Evolutionary conservation across 2,113 vertebrate genomes (phyloP).

Genomic region (Emydura subglobosa): DNA sequence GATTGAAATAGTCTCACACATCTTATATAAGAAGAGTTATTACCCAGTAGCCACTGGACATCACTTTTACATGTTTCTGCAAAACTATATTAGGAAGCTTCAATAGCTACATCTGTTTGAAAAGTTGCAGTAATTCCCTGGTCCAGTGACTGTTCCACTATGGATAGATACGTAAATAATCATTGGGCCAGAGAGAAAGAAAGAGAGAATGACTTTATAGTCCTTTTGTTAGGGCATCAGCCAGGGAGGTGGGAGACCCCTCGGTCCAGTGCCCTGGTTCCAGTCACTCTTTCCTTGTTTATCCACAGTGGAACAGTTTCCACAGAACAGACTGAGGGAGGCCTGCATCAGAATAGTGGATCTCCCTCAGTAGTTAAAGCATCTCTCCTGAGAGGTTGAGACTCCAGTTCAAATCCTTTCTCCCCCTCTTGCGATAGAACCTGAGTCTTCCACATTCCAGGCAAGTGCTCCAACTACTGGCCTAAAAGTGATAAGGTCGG

Average conservation of each 20-base stretch:
- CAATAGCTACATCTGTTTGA: not conserved
- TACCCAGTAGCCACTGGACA: not conserved
- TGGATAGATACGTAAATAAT: not conserved
- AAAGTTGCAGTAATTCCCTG: not conserved
- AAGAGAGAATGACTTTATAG: not conserved
- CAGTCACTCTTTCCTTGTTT: not conserved
- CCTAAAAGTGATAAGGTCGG: not conserved
- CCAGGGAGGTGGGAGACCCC: too few relatives aligned
- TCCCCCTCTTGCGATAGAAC: not conserved
- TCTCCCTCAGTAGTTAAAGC: not conserved
- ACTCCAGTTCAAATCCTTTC: not conserved
- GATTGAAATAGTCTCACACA: conserved; percentile 15
- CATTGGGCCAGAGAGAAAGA: too few relatives aligned
- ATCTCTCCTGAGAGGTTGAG: not conserved
- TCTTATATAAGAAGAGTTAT: not conserved
- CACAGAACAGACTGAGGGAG: not conserved
- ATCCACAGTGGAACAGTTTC: not conserved
- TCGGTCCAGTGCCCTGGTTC: too few relatives aligned
- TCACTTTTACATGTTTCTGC: not conserved
- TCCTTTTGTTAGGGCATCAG: not conserved
- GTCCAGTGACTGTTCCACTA: not conserved
- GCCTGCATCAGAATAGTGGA: not conserved
- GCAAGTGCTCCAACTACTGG: not conserved
- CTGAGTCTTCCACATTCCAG: not conserved
- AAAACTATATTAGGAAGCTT: not conserved